Base-by-base conservation (phyloP, 2,797 vertebrate species). In the Chelmon rostratus region DNA sequence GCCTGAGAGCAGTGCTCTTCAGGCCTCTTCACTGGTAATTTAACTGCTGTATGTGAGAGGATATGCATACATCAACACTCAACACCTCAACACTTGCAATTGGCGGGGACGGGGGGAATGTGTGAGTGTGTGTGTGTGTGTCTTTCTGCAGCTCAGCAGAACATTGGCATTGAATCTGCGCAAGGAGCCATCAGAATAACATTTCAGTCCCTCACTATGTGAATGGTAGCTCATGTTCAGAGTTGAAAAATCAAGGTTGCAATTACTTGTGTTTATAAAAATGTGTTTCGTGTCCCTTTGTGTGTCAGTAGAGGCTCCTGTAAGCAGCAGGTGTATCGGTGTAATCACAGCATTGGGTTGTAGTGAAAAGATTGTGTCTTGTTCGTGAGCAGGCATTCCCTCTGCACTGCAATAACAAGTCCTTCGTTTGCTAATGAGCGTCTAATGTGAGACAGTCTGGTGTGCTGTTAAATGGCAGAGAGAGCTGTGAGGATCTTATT, bases 401-500 rank as follows among this genome's bases (percentile, higher is more conserved):
- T 76, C 74, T 78, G 69, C 78, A 37, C 75, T 65, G 84, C 85
- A 88, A 84, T 87, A 91, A 85, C 78, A 88, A 90, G 87, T 79
- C 75, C 74, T 80, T 71, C 70, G 83, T 90, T 89, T 85, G 79
- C 89, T 93, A 89, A 91, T 92, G 89, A 88, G 89, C 11, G 37
- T 87, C 89, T 88, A 85, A 88, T 90, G 86, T 72, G 87, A 89
- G 85, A 83, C 79, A 76, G 87, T 90, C 57, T 90, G 92, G 91
- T 91, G 89, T 58, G 85, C 90, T 88, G 91, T 92, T 95, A 95
- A 95, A 94, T 83, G 93, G 92, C 90, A 82, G 77, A 11, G 81
- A 93, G 86, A 77, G 83, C 90, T 89, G 86, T 90, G 61, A 44
- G 91, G 94, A 94, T 96, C 95, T 95, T 94, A 73, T 95, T 95